phyloP scores from a whole-genome alignment of 1,140 invertebrate genomes.

The Drosophila suzukii region DNA sequence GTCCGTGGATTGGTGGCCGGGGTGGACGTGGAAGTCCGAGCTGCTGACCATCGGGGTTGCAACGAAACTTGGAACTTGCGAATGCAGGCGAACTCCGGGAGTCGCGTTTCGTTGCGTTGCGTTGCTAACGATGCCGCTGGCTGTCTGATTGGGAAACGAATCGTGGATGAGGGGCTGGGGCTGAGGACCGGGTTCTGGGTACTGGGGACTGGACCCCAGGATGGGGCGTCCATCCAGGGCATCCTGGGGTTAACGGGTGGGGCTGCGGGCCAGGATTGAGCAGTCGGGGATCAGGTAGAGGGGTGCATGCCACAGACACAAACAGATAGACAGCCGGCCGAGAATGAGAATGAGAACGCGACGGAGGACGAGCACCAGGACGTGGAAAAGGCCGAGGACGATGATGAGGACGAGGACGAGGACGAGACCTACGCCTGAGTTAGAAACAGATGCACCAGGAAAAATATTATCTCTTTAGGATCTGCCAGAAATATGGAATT shows the following conservation, averaged over 20 bases:
- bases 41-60: conserved; percentile 49
- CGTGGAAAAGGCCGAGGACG: neutral
- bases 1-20: conserved; percentile 1
- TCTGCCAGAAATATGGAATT: rapidly evolving
- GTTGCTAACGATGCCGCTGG: conserved; percentile 74
- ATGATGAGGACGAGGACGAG: conserved; percentile 7
- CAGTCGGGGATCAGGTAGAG: conserved; percentile 53
- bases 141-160: conserved; percentile 58
- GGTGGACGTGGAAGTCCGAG: conserved; percentile 16
- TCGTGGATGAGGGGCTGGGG: conserved; percentile 11
- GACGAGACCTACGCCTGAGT: conserved; percentile 31
- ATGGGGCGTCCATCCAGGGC: neutral
- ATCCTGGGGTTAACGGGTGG: neutral
- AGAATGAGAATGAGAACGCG: conserved; percentile 39
- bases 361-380: conserved; percentile 7
- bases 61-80: conserved; percentile 70
- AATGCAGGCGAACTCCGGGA: conserved; percentile 65
- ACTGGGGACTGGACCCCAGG: conserved; percentile 1
- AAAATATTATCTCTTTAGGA: neutral
- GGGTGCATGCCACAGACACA: conserved; percentile 65
- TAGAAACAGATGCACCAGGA: conserved; percentile 26
- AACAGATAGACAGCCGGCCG: conserved; percentile 64
- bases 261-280: conserved; percentile 16
- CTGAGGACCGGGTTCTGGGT: no score
- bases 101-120: conserved; percentile 55